Conservation (phyloP, 2,797 vertebrate genomes). For the Furcifer pardalis region DNA sequence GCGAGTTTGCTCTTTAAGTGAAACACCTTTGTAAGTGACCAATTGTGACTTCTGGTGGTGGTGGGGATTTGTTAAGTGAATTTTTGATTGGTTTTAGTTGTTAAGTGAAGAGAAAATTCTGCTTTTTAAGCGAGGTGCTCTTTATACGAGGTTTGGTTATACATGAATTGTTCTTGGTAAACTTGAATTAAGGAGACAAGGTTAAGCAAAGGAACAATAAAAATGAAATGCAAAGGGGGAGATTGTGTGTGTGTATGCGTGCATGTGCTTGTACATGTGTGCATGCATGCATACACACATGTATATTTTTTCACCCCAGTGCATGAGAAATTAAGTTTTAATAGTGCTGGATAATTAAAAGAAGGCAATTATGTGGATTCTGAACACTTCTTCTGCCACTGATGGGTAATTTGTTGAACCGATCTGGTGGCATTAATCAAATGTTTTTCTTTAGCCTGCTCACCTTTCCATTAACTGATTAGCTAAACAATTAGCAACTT, state of each 20-base stretch:
- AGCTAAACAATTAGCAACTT: not conserved
- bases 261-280: conserved; percentile 26
- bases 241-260: not conserved
- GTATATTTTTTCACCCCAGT: not conserved
- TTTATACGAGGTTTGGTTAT: no score
- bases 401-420: conserved; percentile 55
- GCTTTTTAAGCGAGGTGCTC: no score
- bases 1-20: no score
- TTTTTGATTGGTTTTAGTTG: no score
- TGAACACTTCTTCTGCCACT: conserved; percentile 58
- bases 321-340: conserved; percentile 28
- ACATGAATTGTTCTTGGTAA: not conserved
- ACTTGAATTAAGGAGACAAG: not conserved
- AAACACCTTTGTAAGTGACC: no score
- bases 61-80: no score
- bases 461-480: not conserved
- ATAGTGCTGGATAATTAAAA: conserved; percentile 50
- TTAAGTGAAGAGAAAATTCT: no score
- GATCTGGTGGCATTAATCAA: not conserved
- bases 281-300: conserved; percentile 7
- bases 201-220: not conserved
- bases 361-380: conserved; percentile 59
- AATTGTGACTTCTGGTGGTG: no score
- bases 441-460: not conserved
- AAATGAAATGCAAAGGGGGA: not conserved